Evolutionary conservation across 2,888 invertebrate species (phyloP).

Genomic region (Hypomecis punctinalis): DNA sequence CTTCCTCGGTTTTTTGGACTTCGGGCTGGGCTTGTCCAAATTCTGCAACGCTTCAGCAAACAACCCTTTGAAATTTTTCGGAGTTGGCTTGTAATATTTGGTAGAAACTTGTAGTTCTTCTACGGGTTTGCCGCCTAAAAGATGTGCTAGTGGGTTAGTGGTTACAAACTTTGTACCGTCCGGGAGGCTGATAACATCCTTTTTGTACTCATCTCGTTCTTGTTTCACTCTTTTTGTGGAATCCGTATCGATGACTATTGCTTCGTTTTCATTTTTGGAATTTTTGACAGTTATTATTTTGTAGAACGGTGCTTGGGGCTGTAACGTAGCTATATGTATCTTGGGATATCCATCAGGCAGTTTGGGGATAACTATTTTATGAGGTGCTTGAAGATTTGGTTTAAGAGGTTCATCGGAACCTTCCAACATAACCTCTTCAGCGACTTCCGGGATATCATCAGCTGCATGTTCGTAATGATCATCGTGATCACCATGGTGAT

Average conservation of each 20-base stretch:
- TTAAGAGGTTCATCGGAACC: conserved; percentile 51
- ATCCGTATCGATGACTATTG: conserved; percentile 20
- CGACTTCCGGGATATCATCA: conserved; percentile 67
- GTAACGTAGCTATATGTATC: conserved; percentile 66
- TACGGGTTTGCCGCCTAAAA: conserved; percentile 56
- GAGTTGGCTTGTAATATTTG: conserved; percentile 58
- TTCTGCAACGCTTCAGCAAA: conserved; percentile 62
- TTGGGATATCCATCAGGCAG: conserved; percentile 54
- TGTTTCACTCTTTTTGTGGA: background rate
- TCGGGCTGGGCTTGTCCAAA: conserved; percentile 45
- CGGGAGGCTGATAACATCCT: conserved; percentile 53
- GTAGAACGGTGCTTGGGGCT: conserved; percentile 67
- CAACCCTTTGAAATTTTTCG: conserved; percentile 56
- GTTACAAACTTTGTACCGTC: conserved; percentile 68
- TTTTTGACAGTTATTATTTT: conserved; percentile 70
- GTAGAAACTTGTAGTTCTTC: conserved; percentile 49
- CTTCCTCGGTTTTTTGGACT: conserved; percentile 22
- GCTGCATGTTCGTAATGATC: conserved; percentile 42
- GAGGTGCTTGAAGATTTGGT: conserved; percentile 35
- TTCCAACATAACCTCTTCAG: conserved; percentile 69
- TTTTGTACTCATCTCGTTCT: background rate
- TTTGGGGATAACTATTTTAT: conserved; percentile 61
- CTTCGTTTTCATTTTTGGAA: conserved; percentile 46
- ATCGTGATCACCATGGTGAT: conserved; percentile 29
- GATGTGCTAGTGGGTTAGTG: conserved; percentile 71